These are phyloP conservation scores for Unio delphinus DNA, from an alignment of 2,888 invertebrate genomes.

Conservation along the genomic window DNA sequence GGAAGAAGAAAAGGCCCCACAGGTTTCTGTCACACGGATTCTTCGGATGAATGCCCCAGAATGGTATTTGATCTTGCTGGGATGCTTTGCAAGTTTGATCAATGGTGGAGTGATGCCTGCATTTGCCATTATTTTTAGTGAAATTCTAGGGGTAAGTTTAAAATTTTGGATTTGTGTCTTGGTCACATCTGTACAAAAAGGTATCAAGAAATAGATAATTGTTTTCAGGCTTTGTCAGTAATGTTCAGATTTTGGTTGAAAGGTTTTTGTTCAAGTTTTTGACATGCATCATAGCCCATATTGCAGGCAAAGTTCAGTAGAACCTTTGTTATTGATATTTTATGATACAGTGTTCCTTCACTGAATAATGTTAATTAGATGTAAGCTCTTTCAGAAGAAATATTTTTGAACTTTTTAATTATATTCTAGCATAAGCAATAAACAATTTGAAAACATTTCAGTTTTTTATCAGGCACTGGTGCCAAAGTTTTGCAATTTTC, in stretches of 20 bases:
- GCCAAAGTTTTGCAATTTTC: too few species aligned
- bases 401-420: neutral
- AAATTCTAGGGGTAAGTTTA: conserved; percentile 65
- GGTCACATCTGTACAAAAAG: too few species aligned
- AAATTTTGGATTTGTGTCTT: neutral
- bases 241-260: too few species aligned
- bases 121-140: conserved; percentile 73
- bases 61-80: conserved; percentile 68
- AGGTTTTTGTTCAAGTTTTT: too few species aligned
- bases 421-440: neutral
- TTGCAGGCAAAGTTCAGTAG: too few species aligned
- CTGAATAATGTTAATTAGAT: too few species aligned
- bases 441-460: neutral
- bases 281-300: too few species aligned
- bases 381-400: too few species aligned
- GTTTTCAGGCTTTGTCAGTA: too few species aligned
- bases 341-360: too few species aligned
- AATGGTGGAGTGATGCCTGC: conserved; percentile 73
- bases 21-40: conserved; percentile 54
- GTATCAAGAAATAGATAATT: too few species aligned
- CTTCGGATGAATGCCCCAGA: conserved; percentile 70
- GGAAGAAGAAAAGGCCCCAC: conserved; percentile 37
- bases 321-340: too few species aligned
- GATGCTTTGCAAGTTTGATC: conserved; percentile 67
- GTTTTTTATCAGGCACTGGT: neutral